Base-by-base conservation (phyloP, 2,888 invertebrate genomes). In the Drosophila setosimentum region DNA sequence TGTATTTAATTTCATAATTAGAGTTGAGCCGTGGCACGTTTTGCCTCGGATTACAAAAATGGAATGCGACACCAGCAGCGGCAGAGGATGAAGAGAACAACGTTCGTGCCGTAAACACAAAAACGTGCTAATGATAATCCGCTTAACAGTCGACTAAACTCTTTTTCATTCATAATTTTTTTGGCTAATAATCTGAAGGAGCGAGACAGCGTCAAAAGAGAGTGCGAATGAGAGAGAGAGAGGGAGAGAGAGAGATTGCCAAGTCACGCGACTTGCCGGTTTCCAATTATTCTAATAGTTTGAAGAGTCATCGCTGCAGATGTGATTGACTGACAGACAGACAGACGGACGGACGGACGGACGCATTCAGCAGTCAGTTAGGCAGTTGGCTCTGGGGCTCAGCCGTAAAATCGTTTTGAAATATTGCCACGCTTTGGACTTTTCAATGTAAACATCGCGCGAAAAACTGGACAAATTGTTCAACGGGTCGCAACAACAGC, bases 1-100 rank as follows among this genome's bases (percentile, higher is more conserved):
- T 72, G 71, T 67, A 68, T 85, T 84, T 87, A 89, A 87, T 87
- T 87, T 89, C 80, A 87, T 87, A 87, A 87, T 87, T 87, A 87
- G 75, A 69, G 72, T 63, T 86, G 78, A 78, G 72, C 80, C 64
- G 58, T 64, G 89, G 68, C 88, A 82, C 87, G 80, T 58, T 76
- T 59, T 55, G 57, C 33, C 61, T 85, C 78, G 50, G 68, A 83
- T 89, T 87, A 76, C 87, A 50, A 7, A 13, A 30, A 68, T 4
- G 45, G 66, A 78, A 83, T 71, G 71, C 60, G 83, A 78, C 88
- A 79, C 73, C 69, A 50, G 51, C 32, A 18, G 35, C 13, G 42
- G 37, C 2, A 10, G 29, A 45, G 40, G 21, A 57, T 21, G 57
- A 18, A 11, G 16, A 27, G 42, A 48, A 10, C 61, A 21, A 16